Base-by-base conservation (phyloP, 2,888 invertebrate genomes). In the Epiperipatus broadwayi region DNA sequence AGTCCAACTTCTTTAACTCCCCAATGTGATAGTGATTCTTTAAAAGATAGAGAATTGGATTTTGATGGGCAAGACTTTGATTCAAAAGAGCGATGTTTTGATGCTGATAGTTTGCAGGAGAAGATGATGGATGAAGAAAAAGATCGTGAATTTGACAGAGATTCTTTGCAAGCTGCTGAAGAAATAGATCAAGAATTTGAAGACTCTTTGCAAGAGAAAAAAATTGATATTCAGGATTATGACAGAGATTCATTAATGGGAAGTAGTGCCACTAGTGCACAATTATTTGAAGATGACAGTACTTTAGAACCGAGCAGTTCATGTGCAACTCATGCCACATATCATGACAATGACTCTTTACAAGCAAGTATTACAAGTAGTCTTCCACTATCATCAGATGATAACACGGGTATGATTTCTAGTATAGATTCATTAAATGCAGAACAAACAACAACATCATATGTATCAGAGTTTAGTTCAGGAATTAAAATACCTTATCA, bases 331-430 rank as follows among this genome's bases (percentile, higher is more conserved):
- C 72, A 79, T 49, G 80, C 79, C 8, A 79, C 79, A 1, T 78
- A 77, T 53, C 78, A 78, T 47, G 79, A 80, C 57, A 75, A 75
- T 0, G 79, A 80, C 52, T 81, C 80, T 1, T 72, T 78, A 27
- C 78, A 79, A 74, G 79, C 80, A 1, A 78, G 79, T 38, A 80
- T 80, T 56, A 71, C 79, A 38, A 79, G 80, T 15, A 80, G 80
- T 56, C 71, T 47, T 40, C 48, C 48, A 35, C 47, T 48, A 30
- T 50, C 49, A n/a, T 48, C 47, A 28, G 49, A 70, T 45, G 79
- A 78, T 47, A 80, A 80, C 40, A 79, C 78, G 56, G 80, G 80
- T 10, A 72, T 81, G 68, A 76, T 81, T 38, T 79, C 80, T 18
- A 75, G 75, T 14, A 66, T 73, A 47, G 76, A 76, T 51, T 73